Evolutionary conservation across 2,113 vertebrate genomes (phyloP), one percentile per base, ranked within the genome.

Genomic region (Xyrauchen texanus): DNA sequence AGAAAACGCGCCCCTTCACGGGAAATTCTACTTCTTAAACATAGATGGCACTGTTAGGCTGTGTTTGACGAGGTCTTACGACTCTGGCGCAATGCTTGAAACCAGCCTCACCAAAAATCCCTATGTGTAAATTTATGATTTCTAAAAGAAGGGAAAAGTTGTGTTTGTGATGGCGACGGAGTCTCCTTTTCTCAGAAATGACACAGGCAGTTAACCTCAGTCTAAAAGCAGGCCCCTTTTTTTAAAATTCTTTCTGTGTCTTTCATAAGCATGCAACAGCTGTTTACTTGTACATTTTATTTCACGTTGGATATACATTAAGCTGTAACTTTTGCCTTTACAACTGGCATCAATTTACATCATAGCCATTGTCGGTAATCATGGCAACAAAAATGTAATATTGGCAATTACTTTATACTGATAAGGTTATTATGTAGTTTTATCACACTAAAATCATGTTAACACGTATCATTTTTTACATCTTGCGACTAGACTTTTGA

Each of bases 151-250:
- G 79, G 68, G 79, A 77, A 77, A 61, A 65, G 63, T 78, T 81
- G 51, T 84, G 75, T 84, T 81, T 84, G 76, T 78, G 64, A 81
- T 84, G 75, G 78, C 74, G 49, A 12, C 9, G 42, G n/a, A n/a
- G 21, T 80, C 65, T 68, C 13, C 58, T 74, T 8, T 81, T 81
- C 79, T 84, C 64, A 84, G 82, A 81, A 78, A 84, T 84, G 82
- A 81, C 79, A 67, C 70, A 72, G 58, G 21, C 58, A 46, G 63
- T 73, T 62, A 76, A 68, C 66, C 69, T 53, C 66, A 69, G 62
- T 34, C 74, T 66, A 65, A 76, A 16, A 55, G 62, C 34, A 49
- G 74, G 47, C 13, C 11, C 49, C 55, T 6, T n/a, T 58, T 34
- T 34, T 34, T 1, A 49, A 53, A 49, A 12, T 64, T 10, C 45